Evolutionary conservation across 1,140 invertebrate genomes (phyloP).

Genomic region (Dolichoris vasculosae): DNA sequence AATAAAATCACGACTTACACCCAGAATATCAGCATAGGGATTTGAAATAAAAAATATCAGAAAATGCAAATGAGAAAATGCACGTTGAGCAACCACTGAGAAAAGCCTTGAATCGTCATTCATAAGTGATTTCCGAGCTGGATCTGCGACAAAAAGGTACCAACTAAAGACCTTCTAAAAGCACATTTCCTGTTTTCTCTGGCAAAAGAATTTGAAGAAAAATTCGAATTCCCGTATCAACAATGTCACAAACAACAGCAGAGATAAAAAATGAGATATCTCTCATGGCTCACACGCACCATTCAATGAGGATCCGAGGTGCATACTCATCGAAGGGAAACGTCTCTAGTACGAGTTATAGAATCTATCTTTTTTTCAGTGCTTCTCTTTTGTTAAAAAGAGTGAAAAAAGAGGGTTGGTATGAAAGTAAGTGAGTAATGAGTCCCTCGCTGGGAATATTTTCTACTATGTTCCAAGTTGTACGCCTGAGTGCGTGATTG

Average conservation of each 20-base stretch:
- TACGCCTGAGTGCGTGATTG: not conserved
- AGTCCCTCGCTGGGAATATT: not conserved
- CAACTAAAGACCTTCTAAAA: not conserved
- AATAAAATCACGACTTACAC: not conserved
- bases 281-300: not conserved
- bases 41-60: not conserved
- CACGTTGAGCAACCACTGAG: not conserved
- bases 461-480: not conserved
- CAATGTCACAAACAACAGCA: not conserved
- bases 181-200: not conserved
- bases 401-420: not conserved
- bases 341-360: not conserved
- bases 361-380: not conserved
- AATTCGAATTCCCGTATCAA: not conserved
- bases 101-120: not conserved
- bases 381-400: not conserved
- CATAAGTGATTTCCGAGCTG: not conserved
- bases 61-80: not conserved
- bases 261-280: not conserved
- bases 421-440: constrained; percentile 41
- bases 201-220: not conserved
- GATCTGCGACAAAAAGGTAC: not conserved
- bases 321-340: not conserved
- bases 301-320: constrained; percentile 12
- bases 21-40: not conserved